Evolutionary conservation across 2,797 vertebrate species (phyloP), one percentile per base, ranked within the genome.

Genomic region (Oreochromis mossambicus): DNA sequence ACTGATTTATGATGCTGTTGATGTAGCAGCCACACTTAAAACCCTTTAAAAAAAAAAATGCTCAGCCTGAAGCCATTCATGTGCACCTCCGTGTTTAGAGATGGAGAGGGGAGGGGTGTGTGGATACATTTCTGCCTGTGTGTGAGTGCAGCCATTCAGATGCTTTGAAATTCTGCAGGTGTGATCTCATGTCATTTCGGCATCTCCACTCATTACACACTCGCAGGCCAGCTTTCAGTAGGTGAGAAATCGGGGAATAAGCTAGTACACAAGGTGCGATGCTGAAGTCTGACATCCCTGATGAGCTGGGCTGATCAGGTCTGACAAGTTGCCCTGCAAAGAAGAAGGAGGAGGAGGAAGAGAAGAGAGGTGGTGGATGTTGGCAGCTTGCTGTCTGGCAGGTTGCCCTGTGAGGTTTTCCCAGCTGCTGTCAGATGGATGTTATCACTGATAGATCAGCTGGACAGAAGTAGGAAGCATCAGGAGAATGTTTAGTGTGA

Each of bases 261-360:
- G 61, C 14, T 80, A 78, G 87, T 81, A 82, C 55, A 38, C 66
- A 38, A 63, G 78, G 89, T 89, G 90, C 82, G 78, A 89, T 68
- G 3, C 29, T 70, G 46, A 81, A 79, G 66, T 81, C n/a, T 82
- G 85, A 85, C 86, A 50, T 88, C 77, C 77, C 75, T 51, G 87
- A 85, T 77, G 55, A 92, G 41, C 76, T 61, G 55, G 80, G 24
- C 55, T 86, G 89, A 92, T 92, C 93, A 87, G 87, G 91, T 94
- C 79, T 90, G 89, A 93, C 91, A 92, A 87, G 91, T 89, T 77
- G 51, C 26, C 66, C 32, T 19, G 50, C 46, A 66, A 50, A 76
- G 61, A 32, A 48, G 66, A 3, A 6, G 50, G 5, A 5, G 36
- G 76, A 4, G 36, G 52, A 7, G 38, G 56, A 52, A 32, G 84